phyloP scores from a whole-genome alignment of 1,140 invertebrate genomes.

The Zaprionus africanus region DNA sequence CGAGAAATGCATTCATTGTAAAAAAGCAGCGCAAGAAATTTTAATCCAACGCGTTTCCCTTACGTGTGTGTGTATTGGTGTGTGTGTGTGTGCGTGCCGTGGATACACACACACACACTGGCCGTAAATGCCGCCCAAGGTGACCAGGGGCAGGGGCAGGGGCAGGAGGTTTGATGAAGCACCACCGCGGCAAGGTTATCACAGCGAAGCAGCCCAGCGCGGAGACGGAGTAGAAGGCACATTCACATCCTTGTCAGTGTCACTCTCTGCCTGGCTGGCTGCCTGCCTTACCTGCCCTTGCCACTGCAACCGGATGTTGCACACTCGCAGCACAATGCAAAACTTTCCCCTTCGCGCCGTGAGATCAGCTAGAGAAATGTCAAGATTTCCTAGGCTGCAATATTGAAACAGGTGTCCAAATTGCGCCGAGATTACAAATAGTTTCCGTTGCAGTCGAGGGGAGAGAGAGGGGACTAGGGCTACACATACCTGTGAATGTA shows the following conservation, averaged over 20 bases:
- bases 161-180: conserved; percentile 57
- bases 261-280: neutral
- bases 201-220: conserved; percentile 29
- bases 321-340: conserved; percentile 42
- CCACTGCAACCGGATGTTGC: conserved; percentile 63
- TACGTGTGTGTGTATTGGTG: conserved; percentile 14
- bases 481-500: conserved; percentile 8
- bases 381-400: conserved; percentile 56
- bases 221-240: neutral
- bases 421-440: conserved; percentile 50
- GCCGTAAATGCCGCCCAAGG: conserved; percentile 73
- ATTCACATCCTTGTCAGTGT: conserved; percentile 29
- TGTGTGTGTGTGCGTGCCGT: conserved; percentile 50
- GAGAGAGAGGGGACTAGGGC: neutral
- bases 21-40: conserved; percentile 68
- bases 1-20: conserved; percentile 71
- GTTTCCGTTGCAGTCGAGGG: conserved; percentile 34
- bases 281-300: conserved; percentile 14
- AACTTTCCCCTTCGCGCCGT: conserved; percentile 36
- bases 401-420: conserved; percentile 77
- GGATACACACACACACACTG: conserved; percentile 64
- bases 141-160: conserved; percentile 54
- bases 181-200: conserved; percentile 59
- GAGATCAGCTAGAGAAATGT: conserved; percentile 51
- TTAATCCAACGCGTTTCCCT: conserved; percentile 73